These are phyloP conservation scores for Julus scanicus DNA, from an alignment of 2,888 invertebrate genomes.

Conservation along the genomic window DNA sequence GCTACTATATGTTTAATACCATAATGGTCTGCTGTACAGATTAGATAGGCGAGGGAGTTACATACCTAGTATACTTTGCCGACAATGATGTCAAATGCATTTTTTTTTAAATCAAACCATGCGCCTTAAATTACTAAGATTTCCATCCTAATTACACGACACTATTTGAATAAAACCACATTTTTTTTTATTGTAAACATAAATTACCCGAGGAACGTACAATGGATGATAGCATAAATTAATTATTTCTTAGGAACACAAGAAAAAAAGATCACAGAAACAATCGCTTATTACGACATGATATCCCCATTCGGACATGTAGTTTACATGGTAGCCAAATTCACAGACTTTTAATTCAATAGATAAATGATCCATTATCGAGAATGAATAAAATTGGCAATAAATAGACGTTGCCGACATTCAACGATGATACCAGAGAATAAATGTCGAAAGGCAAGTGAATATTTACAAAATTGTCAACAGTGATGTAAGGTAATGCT, in stretches of 20 bases:
- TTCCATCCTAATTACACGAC: background rate
- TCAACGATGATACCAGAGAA: conserved; percentile 30
- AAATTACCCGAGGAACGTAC: conserved; percentile 2
- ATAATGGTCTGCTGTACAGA: no score
- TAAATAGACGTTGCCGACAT: background rate
- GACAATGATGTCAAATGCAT: no score
- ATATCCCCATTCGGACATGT: background rate
- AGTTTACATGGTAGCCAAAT: conserved; percentile 2
- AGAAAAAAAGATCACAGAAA: conserved; percentile 31
- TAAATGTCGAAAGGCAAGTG: background rate
- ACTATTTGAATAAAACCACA: conserved; percentile 3
- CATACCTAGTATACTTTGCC: no score
- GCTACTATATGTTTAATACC: no score
- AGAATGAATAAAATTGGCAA: conserved; percentile 7
- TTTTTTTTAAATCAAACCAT: no score
- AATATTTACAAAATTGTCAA: background rate
- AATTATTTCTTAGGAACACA: background rate
- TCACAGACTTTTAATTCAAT: background rate
- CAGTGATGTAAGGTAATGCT: background rate
- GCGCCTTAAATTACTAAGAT: no score
- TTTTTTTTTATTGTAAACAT: conserved; percentile 38
- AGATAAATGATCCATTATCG: conserved; percentile 6
- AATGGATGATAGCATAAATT: background rate
- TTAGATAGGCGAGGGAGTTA: no score
- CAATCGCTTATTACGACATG: conserved; percentile 2